A percentile compares a stretch with the other conserved stretches of the same genome.
These are phyloP conservation scores for Felis chaus DNA, from an alignment of 2,113 vertebrate species.

Conservation along the genomic window DNA sequence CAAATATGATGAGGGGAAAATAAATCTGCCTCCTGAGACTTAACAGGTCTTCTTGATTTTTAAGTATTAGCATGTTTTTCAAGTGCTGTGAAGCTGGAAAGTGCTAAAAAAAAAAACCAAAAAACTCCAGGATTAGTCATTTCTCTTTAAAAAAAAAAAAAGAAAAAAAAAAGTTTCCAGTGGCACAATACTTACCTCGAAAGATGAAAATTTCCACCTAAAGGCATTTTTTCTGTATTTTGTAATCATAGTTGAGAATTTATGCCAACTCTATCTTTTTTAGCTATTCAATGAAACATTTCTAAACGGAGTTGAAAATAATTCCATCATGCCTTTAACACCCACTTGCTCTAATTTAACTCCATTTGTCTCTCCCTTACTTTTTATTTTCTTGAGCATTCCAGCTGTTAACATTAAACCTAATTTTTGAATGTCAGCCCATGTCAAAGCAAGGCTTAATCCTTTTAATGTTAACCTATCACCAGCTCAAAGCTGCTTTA, in stretches of 20 bases:
- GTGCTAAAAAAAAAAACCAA: not conserved
- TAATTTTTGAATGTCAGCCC: constrained; percentile 63
- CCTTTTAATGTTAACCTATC: constrained; percentile 55
- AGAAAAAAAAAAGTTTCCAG: constrained; percentile 20
- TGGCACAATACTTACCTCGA: constrained; percentile 50
- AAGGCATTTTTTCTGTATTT: constrained; percentile 55
- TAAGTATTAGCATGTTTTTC: constrained; percentile 66
- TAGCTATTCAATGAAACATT: constrained; percentile 53
- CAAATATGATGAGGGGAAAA: constrained; percentile 51
- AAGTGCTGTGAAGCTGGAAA: constrained; percentile 50
- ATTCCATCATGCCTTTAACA: constrained; percentile 40
- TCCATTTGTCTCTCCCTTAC: constrained; percentile 48
- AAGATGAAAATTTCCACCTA: constrained; percentile 58
- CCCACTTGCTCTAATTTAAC: constrained; percentile 47
- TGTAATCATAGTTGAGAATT: constrained; percentile 55
- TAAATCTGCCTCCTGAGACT: constrained; percentile 56
- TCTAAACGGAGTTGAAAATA: constrained; percentile 59
- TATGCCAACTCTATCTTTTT: constrained; percentile 49
- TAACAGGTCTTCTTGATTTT: constrained; percentile 58
- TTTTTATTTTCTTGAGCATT: constrained; percentile 66
- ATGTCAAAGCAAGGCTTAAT: constrained; percentile 66
- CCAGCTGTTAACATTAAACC: constrained; percentile 60
- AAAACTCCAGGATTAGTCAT: constrained; percentile 55
- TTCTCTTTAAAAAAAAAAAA: not conserved
- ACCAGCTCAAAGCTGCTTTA: constrained; percentile 30